These are phyloP conservation scores for Rhorus exstirpatorius DNA, from an alignment of 2,888 invertebrate genomes.

Conservation along the genomic window DNA sequence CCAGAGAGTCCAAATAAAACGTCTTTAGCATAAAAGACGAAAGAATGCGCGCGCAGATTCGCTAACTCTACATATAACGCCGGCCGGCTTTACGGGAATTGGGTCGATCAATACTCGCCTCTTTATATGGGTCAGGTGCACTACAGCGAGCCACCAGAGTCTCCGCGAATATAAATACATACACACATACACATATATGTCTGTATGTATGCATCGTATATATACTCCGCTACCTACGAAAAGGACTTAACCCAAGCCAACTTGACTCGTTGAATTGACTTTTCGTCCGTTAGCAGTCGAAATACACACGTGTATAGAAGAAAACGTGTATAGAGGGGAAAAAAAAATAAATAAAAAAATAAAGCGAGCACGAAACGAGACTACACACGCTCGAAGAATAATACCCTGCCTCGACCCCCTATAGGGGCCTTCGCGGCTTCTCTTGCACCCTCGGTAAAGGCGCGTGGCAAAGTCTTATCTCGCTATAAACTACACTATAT, in stretches of 20 bases:
- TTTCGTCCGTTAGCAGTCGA: too few relatives aligned
- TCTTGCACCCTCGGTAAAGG: neutral
- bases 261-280: neutral
- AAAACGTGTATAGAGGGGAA: too few relatives aligned
- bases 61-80: slow-evolving; percentile 22
- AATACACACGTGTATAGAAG: too few relatives aligned
- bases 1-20: slow-evolving; percentile 5
- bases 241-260: neutral
- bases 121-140: slow-evolving; percentile 85
- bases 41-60: slow-evolving; percentile 48
- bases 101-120: slow-evolving; percentile 84
- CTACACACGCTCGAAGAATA: neutral
- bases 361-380: neutral
- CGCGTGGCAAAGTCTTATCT: too few relatives aligned
- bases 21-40: slow-evolving; percentile 17
- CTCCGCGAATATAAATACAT: slow-evolving; percentile 13
- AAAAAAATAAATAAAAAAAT: too few relatives aligned
- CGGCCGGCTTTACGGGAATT: slow-evolving; percentile 78
- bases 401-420: neutral
- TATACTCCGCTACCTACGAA: too few relatives aligned
- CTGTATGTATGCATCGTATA: neutral
- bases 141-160: slow-evolving; percentile 66
- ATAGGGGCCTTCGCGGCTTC: neutral
- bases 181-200: neutral
- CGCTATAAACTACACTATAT: too few relatives aligned